Percentiles rank a stretch among this genome's conserved stretches.
Conservation (phyloP, 35 echinoderm and acorn worm genomes). For the Apostichopus parvimensis region DNA sequence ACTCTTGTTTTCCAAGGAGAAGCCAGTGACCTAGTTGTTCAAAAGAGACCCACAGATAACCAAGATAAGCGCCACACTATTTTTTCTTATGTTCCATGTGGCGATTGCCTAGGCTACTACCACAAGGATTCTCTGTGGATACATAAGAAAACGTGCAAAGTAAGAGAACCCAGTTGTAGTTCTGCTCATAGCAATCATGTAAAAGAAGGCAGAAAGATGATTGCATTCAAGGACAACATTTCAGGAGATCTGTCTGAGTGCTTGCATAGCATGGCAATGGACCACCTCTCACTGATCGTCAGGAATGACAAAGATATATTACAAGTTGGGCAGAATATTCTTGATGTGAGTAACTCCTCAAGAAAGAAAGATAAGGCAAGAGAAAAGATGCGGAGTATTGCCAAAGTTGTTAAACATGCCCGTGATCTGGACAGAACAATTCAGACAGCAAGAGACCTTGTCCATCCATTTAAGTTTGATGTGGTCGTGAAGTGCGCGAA, state of each 20-base stretch:
- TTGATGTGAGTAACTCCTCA: neutral
- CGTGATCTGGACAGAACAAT: neutral
- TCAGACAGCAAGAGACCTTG: neutral
- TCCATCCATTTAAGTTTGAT: constrained; percentile 32
- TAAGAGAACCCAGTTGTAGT: neutral
- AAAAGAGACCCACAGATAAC: neutral
- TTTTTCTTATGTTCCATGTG: constrained; percentile 13
- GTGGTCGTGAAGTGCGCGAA: neutral
- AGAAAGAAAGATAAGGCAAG: neutral
- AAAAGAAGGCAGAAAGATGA: neutral
- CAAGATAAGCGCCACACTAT: neutral
- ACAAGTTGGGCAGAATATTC: neutral
- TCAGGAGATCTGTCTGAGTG: neutral
- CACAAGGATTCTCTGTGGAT: constrained; percentile 18
- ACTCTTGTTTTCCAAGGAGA: neutral
- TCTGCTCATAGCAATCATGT: constrained; percentile 1
- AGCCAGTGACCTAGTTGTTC: neutral
- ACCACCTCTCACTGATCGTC: neutral
- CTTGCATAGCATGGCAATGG: neutral
- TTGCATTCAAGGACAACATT: neutral
- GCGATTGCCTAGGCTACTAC: constrained; percentile 22
- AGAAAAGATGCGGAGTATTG: constrained; percentile 38
- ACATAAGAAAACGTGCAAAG: constrained; percentile 20
- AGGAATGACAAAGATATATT: constrained; percentile 31
- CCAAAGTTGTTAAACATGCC: neutral